These are phyloP conservation scores for Glaucopsyche alexis DNA, from an alignment of 2,888 invertebrate species.

Conservation along the genomic window DNA sequence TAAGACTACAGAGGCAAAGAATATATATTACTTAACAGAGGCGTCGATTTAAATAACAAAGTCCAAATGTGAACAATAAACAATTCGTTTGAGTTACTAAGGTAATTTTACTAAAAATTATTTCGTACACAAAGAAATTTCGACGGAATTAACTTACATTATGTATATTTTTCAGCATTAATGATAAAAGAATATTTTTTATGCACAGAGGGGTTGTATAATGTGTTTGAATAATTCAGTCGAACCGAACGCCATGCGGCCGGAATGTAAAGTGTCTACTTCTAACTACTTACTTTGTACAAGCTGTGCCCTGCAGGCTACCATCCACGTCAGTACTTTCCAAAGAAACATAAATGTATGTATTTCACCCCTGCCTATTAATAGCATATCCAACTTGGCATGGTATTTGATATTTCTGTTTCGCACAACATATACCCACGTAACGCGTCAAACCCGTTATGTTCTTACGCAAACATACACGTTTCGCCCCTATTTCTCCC, in stretches of 20 bases:
- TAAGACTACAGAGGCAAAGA: not conserved
- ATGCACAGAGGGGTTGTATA: constrained; percentile 14
- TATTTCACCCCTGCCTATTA: not conserved
- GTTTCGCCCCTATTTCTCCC: not conserved
- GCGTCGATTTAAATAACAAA: not conserved
- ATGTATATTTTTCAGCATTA: constrained; percentile 1
- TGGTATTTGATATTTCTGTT: not conserved
- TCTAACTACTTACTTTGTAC: not conserved
- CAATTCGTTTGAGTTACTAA: not conserved
- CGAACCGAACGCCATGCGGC: not conserved
- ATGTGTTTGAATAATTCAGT: constrained; percentile 25
- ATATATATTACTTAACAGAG: too few species aligned
- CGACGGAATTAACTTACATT: not conserved
- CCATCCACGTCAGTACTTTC: not conserved
- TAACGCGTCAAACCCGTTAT: constrained; percentile 2
- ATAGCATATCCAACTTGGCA: not conserved
- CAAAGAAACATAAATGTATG: not conserved
- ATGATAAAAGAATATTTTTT: not conserved
- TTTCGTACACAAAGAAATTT: not conserved
- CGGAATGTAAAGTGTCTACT: not conserved
- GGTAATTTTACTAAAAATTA: not conserved
- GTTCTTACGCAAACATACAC: not conserved
- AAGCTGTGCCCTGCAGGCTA: not conserved
- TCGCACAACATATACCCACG: not conserved
- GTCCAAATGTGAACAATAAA: not conserved